Evolutionary conservation across 2,113 vertebrate genomes (phyloP).

Genomic region (Amia ocellicauda): DNA sequence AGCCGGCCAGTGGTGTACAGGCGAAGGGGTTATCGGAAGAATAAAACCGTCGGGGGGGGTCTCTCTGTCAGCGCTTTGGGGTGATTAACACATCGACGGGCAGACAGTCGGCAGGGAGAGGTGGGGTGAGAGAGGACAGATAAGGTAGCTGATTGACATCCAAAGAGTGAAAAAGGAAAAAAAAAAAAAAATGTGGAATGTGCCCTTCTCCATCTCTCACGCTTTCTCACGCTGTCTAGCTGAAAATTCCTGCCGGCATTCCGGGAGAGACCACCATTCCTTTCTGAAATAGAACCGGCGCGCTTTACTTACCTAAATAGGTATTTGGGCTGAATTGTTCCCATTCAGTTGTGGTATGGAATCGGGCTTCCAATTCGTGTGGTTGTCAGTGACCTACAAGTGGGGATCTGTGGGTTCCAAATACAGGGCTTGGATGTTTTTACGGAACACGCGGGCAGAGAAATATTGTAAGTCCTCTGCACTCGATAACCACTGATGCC

Average conservation of each 20-base stretch:
- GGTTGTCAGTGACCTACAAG: too few relatives aligned
- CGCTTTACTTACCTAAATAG: conserved; percentile 29
- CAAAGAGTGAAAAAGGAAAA: conserved; percentile 63
- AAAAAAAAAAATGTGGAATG: conserved; percentile 63
- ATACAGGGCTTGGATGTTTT: too few relatives aligned
- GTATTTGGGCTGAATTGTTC: not conserved
- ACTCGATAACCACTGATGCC: too few relatives aligned
- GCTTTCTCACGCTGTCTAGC: conserved; percentile 45
- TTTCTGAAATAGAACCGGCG: conserved; percentile 37
- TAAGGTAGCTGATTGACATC: conserved; percentile 65
- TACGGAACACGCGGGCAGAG: too few relatives aligned
- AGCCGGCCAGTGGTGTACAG: conserved; percentile 26
- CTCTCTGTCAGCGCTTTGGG: conserved; percentile 59
- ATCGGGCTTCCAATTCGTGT: too few relatives aligned
- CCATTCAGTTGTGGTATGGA: too few relatives aligned
- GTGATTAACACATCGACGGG: conserved; percentile 57
- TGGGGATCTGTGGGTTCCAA: too few relatives aligned
- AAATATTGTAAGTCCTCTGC: too few relatives aligned
- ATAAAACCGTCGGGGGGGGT: conserved; percentile 53
- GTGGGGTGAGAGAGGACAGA: conserved; percentile 45
- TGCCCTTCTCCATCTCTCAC: conserved; percentile 56
- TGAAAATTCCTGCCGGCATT: conserved; percentile 67
- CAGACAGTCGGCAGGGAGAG: conserved; percentile 44
- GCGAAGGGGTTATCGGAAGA: conserved; percentile 61
- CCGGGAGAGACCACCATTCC: conserved; percentile 36